Percentiles rank a stretch among this genome's conserved stretches.
These are phyloP conservation scores for Amia ocellicauda DNA, from an alignment of 2,113 vertebrate genomes.

Conservation along the genomic window DNA sequence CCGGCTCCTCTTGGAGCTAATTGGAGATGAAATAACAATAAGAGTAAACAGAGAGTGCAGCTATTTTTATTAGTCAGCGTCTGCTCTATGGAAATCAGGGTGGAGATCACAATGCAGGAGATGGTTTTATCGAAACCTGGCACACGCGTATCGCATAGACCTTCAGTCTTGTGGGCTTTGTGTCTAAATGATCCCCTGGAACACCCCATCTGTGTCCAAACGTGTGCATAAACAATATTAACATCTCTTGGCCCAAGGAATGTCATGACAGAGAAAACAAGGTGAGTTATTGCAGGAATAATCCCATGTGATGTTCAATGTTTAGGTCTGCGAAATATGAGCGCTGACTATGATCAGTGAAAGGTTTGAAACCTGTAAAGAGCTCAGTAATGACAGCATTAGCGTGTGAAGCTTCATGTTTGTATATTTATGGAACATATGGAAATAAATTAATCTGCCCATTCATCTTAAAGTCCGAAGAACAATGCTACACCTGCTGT, in stretches of 20 bases:
- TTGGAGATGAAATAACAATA: slow-evolving; percentile 29
- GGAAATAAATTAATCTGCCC: slow-evolving; percentile 21
- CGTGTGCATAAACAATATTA: no score
- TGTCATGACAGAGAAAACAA: no score
- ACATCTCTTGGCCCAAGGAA: no score
- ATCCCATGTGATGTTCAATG: no score
- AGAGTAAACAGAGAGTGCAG: slow-evolving; percentile 44
- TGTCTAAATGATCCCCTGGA: no score
- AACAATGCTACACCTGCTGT: slow-evolving; percentile 50
- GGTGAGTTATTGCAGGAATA: no score
- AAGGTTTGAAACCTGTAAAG: not conserved
- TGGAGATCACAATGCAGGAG: slow-evolving; percentile 38
- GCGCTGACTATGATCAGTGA: not conserved
- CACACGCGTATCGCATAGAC: slow-evolving; percentile 28
- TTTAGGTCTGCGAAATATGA: no score
- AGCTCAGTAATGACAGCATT: not conserved
- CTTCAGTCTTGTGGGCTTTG: no score
- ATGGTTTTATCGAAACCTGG: slow-evolving; percentile 64
- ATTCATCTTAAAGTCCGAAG: slow-evolving; percentile 31
- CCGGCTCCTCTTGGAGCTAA: slow-evolving; percentile 16
- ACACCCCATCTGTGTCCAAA: no score
- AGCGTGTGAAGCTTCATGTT: not conserved
- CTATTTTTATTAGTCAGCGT: slow-evolving; percentile 66
- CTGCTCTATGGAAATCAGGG: slow-evolving; percentile 61
- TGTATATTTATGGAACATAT: no score